These are phyloP conservation scores for Drosophila yakuba DNA, from an alignment of 1,140 invertebrate species.

Conservation along the genomic window DNA sequence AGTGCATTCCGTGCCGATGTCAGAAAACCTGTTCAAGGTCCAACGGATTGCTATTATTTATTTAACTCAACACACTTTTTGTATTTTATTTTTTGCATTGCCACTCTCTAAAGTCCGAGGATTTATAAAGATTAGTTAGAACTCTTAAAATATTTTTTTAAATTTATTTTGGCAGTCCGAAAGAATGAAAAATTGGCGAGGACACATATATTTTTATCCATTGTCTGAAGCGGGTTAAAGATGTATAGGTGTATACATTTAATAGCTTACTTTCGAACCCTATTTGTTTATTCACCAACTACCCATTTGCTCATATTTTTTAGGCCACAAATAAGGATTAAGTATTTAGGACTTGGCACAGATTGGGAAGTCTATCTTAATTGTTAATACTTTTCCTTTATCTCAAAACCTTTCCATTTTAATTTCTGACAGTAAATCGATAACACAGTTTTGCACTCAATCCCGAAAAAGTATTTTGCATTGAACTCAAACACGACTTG, in stretches of 20 bases:
- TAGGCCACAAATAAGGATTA: too few relatives aligned
- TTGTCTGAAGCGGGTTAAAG: too few relatives aligned
- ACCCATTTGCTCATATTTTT: too few relatives aligned
- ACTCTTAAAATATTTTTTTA: not conserved
- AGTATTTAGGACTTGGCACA: too few relatives aligned
- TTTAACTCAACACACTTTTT: constrained; percentile 25
- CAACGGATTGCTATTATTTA: constrained; percentile 28
- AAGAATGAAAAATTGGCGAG: not conserved
- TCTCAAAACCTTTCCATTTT: not conserved
- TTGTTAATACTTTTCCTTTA: not conserved
- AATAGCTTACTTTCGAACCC: not conserved
- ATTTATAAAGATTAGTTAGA: not conserved
- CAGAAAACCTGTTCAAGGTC: constrained; percentile 21
- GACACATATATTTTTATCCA: too few relatives aligned
- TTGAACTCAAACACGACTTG: not conserved
- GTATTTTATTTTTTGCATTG: constrained; percentile 10
- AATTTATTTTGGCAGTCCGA: not conserved
- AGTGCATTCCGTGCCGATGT: constrained; percentile 40
- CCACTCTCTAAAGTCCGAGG: not conserved
- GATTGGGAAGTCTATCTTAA: too few relatives aligned
- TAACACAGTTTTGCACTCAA: constrained; percentile 24
- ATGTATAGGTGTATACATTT: not conserved
- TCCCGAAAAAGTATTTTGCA: constrained; percentile 3
- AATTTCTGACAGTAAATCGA: constrained; percentile 1
- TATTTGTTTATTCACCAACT: too few relatives aligned